Evolutionary conservation across 2,113 vertebrate genomes (phyloP).

Genomic region (Opisthocomus hoazin): DNA sequence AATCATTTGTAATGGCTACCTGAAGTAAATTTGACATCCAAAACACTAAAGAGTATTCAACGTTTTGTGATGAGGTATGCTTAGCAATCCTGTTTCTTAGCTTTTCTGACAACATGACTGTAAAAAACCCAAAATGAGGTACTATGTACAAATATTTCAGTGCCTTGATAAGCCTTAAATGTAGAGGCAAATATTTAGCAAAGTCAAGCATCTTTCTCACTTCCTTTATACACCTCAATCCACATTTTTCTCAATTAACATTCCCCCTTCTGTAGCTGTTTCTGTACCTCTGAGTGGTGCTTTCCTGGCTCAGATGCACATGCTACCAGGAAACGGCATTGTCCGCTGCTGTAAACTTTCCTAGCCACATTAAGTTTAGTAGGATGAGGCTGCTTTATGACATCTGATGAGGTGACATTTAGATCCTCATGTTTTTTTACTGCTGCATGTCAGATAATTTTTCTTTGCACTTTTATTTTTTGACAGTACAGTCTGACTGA

Average conservation of each 20-base stretch:
- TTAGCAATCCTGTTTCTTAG: neutral
- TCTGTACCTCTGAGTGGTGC: neutral
- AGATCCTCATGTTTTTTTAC: neutral
- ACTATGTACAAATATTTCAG: neutral
- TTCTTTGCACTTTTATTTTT: neutral
- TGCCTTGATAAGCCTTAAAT: neutral
- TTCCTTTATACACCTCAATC: neutral
- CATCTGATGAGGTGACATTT: neutral
- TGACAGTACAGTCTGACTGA: neutral
- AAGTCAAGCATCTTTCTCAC: neutral
- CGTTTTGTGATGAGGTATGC: neutral
- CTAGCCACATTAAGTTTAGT: neutral
- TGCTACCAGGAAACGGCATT: neutral
- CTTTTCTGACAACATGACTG: neutral
- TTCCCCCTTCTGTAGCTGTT: neutral
- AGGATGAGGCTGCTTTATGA: neutral
- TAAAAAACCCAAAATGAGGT: neutral
- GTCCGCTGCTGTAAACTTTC: neutral
- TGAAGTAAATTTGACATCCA: neutral
- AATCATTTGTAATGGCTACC: neutral
- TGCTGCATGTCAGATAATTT: neutral
- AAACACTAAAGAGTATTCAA: neutral
- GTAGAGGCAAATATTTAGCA: neutral
- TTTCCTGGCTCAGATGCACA: neutral
- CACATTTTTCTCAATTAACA: neutral